Conservation (phyloP, 1,140 invertebrate genomes). For the Megalonaias nervosa region DNA sequence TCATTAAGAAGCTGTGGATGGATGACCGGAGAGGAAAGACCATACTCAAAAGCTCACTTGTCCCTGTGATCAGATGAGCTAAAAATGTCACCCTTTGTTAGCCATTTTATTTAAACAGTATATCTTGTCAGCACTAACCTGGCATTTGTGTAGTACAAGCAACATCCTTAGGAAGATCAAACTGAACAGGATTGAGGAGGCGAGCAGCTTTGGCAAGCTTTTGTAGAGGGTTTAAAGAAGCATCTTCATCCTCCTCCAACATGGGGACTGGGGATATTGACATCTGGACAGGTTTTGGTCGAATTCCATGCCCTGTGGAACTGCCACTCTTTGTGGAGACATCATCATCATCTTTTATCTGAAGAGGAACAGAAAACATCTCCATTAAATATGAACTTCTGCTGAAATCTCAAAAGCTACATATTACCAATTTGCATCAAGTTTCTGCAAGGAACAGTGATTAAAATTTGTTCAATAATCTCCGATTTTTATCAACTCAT, state of each 20-base stretch:
- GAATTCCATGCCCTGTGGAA: conserved; percentile 26
- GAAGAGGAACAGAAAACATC: too few species aligned
- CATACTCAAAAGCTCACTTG: too few species aligned
- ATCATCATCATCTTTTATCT: conserved; percentile 48
- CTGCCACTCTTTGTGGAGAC: conserved; percentile 48
- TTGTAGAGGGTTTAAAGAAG: conserved; percentile 75
- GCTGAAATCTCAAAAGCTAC: too few species aligned
- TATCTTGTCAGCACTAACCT: conserved; percentile 74
- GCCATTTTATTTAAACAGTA: not conserved
- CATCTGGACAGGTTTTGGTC: conserved; percentile 20
- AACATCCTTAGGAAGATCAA: conserved; percentile 87
- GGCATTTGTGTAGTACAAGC: conserved; percentile 85
- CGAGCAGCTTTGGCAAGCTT: conserved; percentile 85
- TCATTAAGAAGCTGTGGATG: too few species aligned
- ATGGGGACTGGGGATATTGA: conserved; percentile 34
- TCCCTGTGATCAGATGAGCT: not conserved
- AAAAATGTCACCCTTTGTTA: not conserved
- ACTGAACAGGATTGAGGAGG: conserved; percentile 89
- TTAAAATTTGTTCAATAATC: too few species aligned
- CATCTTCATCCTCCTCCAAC: conserved; percentile 39
- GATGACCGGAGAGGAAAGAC: too few species aligned
- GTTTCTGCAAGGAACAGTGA: too few species aligned
- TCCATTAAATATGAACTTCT: too few species aligned
- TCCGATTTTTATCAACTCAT: too few species aligned
- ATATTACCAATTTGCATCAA: too few species aligned